Percentiles rank a stretch among this genome's conserved stretches.
Conservation (phyloP, 92 coral and sea anemone genomes). For the Desmophyllum pertusum region DNA sequence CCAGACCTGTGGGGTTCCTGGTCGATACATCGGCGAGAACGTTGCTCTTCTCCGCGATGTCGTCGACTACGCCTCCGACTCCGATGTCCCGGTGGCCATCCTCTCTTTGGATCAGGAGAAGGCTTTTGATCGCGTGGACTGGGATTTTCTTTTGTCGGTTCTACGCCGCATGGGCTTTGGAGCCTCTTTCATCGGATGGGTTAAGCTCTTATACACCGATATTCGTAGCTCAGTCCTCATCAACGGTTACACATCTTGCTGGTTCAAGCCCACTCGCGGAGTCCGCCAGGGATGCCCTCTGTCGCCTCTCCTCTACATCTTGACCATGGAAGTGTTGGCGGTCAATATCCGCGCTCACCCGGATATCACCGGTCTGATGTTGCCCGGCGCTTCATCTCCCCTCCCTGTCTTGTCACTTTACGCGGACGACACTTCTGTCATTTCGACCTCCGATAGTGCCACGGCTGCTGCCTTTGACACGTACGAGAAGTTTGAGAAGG, state of each 20-base stretch:
- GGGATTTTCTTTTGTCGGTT: constrained; percentile 37
- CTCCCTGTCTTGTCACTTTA: constrained; percentile 18
- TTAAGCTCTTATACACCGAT: constrained; percentile 35
- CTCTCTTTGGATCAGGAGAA: constrained; percentile 44
- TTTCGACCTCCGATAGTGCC: constrained; percentile 14
- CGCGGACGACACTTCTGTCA: constrained; percentile 50
- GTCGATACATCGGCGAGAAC: constrained; percentile 26
- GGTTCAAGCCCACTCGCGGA: constrained; percentile 9
- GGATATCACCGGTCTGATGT: background rate
- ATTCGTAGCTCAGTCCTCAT: background rate
- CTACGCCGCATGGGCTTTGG: constrained; percentile 58
- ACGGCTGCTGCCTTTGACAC: background rate
- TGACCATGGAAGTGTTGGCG: constrained; percentile 34
- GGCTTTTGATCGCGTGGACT: constrained; percentile 64
- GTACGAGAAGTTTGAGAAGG: background rate
- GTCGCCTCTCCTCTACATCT: constrained; percentile 29
- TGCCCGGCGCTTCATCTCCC: background rate
- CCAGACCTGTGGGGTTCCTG: constrained; percentile 43
- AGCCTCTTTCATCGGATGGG: constrained; percentile 45
- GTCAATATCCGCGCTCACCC: constrained; percentile 11
- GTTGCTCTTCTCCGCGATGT: constrained; percentile 16
- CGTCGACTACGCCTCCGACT: background rate
- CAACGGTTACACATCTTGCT: constrained; percentile 24
- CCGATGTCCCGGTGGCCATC: constrained; percentile 13
- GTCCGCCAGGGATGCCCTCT: constrained; percentile 48